A percentile compares a stretch with the other conserved stretches of the same genome.
phyloP scores from a whole-genome alignment of 2,113 vertebrate species.

The Hemibagrus wyckioides region DNA sequence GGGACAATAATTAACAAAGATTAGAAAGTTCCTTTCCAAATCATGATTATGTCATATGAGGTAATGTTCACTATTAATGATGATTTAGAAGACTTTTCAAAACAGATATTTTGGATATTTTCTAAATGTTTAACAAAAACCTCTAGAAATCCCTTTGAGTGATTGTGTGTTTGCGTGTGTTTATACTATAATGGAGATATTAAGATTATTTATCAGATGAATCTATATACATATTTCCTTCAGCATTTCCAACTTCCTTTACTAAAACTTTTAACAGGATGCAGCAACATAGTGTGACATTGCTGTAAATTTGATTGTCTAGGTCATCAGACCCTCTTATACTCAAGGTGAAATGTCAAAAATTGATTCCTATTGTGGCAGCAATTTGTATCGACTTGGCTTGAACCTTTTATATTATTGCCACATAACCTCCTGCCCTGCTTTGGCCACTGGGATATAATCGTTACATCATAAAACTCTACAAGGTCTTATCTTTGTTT shows the following conservation, averaged over 20 bases:
- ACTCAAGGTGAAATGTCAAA: slow-evolving; percentile 74
- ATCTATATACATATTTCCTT: slow-evolving; percentile 70
- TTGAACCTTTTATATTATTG: slow-evolving; percentile 57
- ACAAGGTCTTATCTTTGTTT: slow-evolving; percentile 44
- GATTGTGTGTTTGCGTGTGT: neutral
- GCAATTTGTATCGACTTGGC: slow-evolving; percentile 68
- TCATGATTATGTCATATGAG: slow-evolving; percentile 18
- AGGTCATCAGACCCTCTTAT: slow-evolving; percentile 67
- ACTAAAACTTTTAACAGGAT: slow-evolving; percentile 70
- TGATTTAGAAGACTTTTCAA: neutral
- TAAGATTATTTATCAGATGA: too few species aligned
- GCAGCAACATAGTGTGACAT: slow-evolving; percentile 65
- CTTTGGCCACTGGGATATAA: slow-evolving; percentile 42
- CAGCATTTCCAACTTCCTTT: slow-evolving; percentile 65
- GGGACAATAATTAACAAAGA: neutral
- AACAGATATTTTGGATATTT: neutral
- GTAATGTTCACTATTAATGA: neutral
- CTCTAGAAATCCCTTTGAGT: neutral
- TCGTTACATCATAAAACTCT: slow-evolving; percentile 46
- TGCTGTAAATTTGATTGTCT: slow-evolving; percentile 68
- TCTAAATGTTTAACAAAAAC: neutral
- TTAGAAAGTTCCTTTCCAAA: neutral
- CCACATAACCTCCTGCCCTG: slow-evolving; percentile 42
- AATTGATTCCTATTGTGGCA: slow-evolving; percentile 71
- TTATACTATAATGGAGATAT: neutral